Conservation (phyloP, 2,797 vertebrate species). For the Synaphobranchus kaupii region DNA sequence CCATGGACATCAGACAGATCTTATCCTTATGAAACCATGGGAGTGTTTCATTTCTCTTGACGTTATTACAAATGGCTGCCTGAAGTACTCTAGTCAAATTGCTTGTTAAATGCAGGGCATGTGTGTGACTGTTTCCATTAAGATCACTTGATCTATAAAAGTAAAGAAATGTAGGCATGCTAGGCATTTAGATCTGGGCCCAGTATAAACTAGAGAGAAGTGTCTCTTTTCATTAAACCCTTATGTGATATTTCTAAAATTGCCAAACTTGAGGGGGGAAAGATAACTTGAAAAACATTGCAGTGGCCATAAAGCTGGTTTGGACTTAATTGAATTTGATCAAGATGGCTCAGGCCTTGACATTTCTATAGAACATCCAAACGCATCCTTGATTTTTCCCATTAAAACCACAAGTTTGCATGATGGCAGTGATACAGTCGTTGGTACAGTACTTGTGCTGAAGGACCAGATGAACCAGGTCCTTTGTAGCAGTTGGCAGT, state of each 20-base stretch:
- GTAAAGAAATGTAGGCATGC: not conserved
- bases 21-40: conserved; percentile 12
- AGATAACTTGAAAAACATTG: not conserved
- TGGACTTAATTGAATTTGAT: not conserved
- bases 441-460: conserved; percentile 72
- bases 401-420: conserved; percentile 48
- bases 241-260: not conserved
- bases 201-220: not conserved
- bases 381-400: not conserved
- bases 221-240: not conserved
- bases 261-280: not conserved
- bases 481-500: not conserved
- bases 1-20: conserved; percentile 19
- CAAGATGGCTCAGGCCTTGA: not conserved
- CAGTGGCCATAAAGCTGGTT: not conserved
- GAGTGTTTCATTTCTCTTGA: not conserved
- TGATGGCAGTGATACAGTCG: conserved; percentile 74
- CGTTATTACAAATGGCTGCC: not conserved
- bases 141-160: conserved; percentile 3
- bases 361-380: not conserved
- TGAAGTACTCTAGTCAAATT: conserved; percentile 23
- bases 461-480: conserved; percentile 19
- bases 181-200: not conserved
- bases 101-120: conserved; percentile 3
- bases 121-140: not conserved